Evolutionary conservation across 1,140 invertebrate species (phyloP), one percentile per base, ranked within the genome.

Genomic region (Eufriesea mexicana): DNA sequence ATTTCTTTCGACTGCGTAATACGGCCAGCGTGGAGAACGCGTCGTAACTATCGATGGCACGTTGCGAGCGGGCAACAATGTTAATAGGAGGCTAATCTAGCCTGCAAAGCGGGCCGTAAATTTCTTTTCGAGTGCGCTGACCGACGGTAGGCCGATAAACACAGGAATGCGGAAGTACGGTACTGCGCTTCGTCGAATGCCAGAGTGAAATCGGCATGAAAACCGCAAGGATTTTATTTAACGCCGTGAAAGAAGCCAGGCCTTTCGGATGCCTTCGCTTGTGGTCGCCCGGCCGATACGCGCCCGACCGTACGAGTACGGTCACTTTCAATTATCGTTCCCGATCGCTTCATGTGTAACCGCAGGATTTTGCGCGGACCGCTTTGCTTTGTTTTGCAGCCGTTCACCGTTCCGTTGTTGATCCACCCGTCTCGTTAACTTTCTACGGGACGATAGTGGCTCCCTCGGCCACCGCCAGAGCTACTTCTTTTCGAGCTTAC

Each of bases 161-260:
- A 57, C 28, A 25, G 77, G 87, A 89, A 89, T 88, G 87, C 87
- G 87, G 87, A 89, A 89, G 76, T 70, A 45, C 75, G 72, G 49
- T 67, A 62, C 67, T 64, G 87, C 79, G 79, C 83, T 83, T 85
- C 87, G 86, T 76, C 87, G 86, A 89, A 88, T 80, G 77, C 76
- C 77, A 20, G 77, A 88, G 87, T 88, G 87, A 89, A 89, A 89
- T 89, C 87, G 73, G 86, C 86, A 86, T 88, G 87, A 84, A 89
- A 84, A 89, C 87, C 87, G 80, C 87, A 84, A 89, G 70, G 77
- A 89, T 89, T 89, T 89, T 88, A 89, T 89, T 89, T 86, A 79
- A 88, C 87, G 55, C 87, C 72, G 47, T 10, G 80, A 84, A 86
- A 71, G 72, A 77, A 89, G 64, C 62, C 76, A 42, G 18, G 35